Evolutionary conservation across 2,797 vertebrate genomes (phyloP), one percentile per base, ranked within the genome.

Genomic region (Clarias fuscus): DNA sequence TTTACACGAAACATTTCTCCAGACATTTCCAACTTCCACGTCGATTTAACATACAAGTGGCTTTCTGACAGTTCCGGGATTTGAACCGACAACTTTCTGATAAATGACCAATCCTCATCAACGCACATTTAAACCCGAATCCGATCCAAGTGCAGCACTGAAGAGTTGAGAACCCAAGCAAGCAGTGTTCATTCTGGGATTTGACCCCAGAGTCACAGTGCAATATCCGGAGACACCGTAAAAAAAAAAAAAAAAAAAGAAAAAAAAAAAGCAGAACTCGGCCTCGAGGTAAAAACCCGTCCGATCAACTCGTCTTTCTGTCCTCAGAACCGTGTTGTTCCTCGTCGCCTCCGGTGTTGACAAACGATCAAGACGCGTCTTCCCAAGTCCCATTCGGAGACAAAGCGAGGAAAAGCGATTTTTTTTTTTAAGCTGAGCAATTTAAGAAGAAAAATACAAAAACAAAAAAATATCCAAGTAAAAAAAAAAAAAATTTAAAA

Each of bases 301-400:
- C 62, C 72, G 5, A 48, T 24, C 30, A 56, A 56, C 18, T 72
- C 15, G 61, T 77, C 48, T 53, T 33, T 64, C 7, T 15, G 13
- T 84, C 58, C 67, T 61, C 17, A 7, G 18, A 14, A 6, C 15
- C 1, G 2, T 58, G n/a, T 15, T 24, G 37, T 13, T 37, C 0
- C 7, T 11, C 58, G 88, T 89, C 86, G 92, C 94, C 91, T 14
- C 53, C 14, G 13, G 13, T 56, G 13, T 56, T 4, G 53, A 56
- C 53, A 56, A 92, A 89, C 90, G 89, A 87, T 92, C 91, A 77
- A 93, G 93, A 88, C 88, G 89, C 90, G 91, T 80, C 71, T 64
- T 27, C 76, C 61, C 92, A 91, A 91, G 90, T 94, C 93, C 92
- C 88, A 85, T 92, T 91, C 93, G 91, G 87, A 90, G 90, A 92